These are phyloP conservation scores for Rhinophrynus dorsalis DNA, from an alignment of 2,797 vertebrate genomes.

Conservation along the genomic window DNA sequence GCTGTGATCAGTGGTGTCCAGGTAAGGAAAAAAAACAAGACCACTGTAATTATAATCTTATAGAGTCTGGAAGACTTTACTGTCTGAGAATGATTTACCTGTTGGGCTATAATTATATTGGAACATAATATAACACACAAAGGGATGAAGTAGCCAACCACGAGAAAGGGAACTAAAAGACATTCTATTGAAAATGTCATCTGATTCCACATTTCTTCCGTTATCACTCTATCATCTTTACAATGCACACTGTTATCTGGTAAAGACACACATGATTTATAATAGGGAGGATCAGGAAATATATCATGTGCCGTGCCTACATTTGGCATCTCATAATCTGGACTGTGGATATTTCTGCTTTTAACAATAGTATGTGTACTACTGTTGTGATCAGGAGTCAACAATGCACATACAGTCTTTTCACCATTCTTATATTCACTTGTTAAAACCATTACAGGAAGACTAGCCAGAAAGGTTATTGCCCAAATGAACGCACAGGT, in stretches of 20 bases:
- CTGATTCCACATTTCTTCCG: neutral
- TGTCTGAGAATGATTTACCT: neutral
- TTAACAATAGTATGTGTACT: no score
- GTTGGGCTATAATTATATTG: constrained; percentile 3
- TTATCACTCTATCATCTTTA: neutral
- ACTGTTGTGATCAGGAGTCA: no score
- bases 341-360: no score
- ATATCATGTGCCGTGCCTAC: neutral
- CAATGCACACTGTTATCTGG: neutral
- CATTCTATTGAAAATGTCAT: neutral
- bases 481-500: constrained; percentile 15
- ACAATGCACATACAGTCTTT: neutral
- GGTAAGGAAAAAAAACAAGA: constrained; percentile 18
- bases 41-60: neutral
- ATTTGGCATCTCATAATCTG: neutral
- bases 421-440: neutral
- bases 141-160: constrained; percentile 20
- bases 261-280: neutral
- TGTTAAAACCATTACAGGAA: neutral
- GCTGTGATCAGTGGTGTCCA: constrained; percentile 11
- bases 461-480: neutral
- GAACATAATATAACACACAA: constrained; percentile 5
- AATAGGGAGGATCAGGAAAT: neutral
- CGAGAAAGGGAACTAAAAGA: neutral
- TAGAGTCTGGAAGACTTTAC: constrained; percentile 1